Evolutionary conservation across 2,113 vertebrate genomes (phyloP).

Genomic region (Rynchops niger): DNA sequence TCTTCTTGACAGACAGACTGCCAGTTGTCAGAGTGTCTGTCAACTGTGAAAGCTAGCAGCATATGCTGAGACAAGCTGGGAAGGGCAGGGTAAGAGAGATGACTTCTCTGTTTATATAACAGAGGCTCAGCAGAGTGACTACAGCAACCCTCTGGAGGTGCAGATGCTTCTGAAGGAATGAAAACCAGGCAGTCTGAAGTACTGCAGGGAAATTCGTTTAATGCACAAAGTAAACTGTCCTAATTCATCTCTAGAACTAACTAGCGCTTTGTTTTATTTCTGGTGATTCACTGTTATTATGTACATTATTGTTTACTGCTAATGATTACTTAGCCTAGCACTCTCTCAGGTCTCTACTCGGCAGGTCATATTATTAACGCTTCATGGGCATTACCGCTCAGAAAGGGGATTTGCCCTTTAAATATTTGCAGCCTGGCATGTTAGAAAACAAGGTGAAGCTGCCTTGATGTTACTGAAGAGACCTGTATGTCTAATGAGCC

Average conservation of each 20-base stretch:
- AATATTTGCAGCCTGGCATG: not conserved
- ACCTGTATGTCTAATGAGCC: not conserved
- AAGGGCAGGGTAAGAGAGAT: slow-evolving; percentile 57
- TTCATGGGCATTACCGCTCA: not conserved
- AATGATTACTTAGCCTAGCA: not conserved
- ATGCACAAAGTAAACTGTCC: not conserved
- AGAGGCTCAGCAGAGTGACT: slow-evolving; percentile 41
- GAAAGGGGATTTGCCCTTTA: not conserved
- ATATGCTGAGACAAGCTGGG: slow-evolving; percentile 64
- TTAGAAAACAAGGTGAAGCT: not conserved
- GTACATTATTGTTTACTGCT: not conserved
- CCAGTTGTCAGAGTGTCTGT: slow-evolving; percentile 63
- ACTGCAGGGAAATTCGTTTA: not conserved
- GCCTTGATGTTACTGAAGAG: not conserved
- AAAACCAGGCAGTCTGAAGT: slow-evolving; percentile 1
- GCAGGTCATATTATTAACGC: not conserved
- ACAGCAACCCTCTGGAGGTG: slow-evolving; percentile 30
- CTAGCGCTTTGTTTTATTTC: not conserved
- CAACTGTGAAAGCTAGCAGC: slow-evolving; percentile 60
- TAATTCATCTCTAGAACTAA: slow-evolving; percentile 6
- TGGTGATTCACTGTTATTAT: not conserved
- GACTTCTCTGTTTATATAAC: slow-evolving; percentile 65
- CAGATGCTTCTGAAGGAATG: slow-evolving; percentile 8
- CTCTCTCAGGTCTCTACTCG: not conserved
- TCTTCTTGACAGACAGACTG: slow-evolving; percentile 60